Evolutionary conservation across 2,888 invertebrate genomes (phyloP).

Genomic region (Nomada fucata): DNA sequence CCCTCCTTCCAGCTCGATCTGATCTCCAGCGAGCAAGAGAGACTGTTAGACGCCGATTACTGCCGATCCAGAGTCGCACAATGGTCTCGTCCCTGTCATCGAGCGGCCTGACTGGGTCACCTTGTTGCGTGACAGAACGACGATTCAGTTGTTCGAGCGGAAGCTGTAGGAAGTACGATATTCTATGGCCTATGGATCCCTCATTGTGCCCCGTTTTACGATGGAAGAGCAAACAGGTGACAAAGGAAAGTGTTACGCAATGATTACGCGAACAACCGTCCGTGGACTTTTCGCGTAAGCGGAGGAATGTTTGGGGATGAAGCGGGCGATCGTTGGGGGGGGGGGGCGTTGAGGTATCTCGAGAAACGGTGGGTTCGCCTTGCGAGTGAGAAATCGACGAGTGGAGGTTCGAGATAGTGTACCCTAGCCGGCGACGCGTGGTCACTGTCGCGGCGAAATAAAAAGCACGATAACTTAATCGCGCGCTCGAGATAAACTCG

Average conservation of each 20-base stretch:
- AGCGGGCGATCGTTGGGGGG: too few relatives aligned
- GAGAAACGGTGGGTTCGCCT: too few relatives aligned
- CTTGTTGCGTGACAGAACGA: constrained; percentile 67
- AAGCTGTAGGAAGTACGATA: constrained; percentile 19
- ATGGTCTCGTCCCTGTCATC: constrained; percentile 69
- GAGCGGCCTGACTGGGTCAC: constrained; percentile 69
- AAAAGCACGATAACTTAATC: too few relatives aligned
- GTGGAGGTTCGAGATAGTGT: too few relatives aligned
- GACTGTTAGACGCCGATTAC: constrained; percentile 72
- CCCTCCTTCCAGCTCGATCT: constrained; percentile 48
- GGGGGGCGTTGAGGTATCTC: too few relatives aligned
- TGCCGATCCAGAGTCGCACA: constrained; percentile 65
- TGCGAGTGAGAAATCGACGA: too few relatives aligned
- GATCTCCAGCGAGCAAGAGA: constrained; percentile 64
- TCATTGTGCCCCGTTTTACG: constrained; percentile 7
- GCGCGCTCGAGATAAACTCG: too few relatives aligned
- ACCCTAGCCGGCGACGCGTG: too few relatives aligned
- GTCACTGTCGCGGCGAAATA: too few relatives aligned
- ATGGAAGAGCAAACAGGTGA: background rate
- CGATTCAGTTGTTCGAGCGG: constrained; percentile 52
- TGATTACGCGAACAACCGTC: too few relatives aligned
- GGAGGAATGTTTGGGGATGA: too few relatives aligned
- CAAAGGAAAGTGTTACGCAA: background rate
- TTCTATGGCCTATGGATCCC: constrained; percentile 5
- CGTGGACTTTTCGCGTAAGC: too few relatives aligned